These are phyloP conservation scores for Nowickia ferox DNA, from an alignment of 2,888 invertebrate species.

Conservation along the genomic window DNA sequence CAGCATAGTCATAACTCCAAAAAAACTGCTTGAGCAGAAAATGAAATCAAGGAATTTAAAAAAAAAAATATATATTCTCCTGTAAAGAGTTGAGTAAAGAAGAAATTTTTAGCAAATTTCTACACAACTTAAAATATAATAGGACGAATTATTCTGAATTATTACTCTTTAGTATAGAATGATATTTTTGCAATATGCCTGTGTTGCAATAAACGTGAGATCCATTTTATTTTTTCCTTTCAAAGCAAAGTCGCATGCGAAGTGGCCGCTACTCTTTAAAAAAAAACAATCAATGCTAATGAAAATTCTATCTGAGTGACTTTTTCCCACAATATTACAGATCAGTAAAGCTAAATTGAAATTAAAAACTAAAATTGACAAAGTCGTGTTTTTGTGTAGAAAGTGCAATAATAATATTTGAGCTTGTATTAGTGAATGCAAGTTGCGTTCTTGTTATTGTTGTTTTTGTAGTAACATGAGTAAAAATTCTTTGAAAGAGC, in stretches of 20 bases:
- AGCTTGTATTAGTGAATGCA: neutral
- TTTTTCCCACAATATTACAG: conserved; percentile 1
- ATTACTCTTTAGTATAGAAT: too few species aligned
- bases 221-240: conserved; percentile 18
- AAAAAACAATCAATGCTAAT: conserved; percentile 45
- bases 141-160: too few species aligned
- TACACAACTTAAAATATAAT: too few species aligned
- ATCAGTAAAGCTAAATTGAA: conserved; percentile 44
- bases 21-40: too few species aligned
- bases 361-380: conserved; percentile 32
- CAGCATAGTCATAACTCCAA: too few species aligned
- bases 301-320: conserved; percentile 24
- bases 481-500: conserved; percentile 1
- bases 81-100: too few species aligned
- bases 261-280: conserved; percentile 45
- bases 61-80: too few species aligned
- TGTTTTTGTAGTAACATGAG: conserved; percentile 18
- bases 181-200: too few species aligned
- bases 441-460: neutral
- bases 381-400: conserved; percentile 25
- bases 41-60: too few species aligned
- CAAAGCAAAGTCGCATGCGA: conserved; percentile 31
- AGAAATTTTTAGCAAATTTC: too few species aligned
- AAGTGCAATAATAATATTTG: conserved; percentile 4
- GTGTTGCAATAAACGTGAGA: neutral